These are phyloP conservation scores for Euthynnus affinis DNA, from an alignment of 2,797 vertebrate genomes.

Conservation along the genomic window DNA sequence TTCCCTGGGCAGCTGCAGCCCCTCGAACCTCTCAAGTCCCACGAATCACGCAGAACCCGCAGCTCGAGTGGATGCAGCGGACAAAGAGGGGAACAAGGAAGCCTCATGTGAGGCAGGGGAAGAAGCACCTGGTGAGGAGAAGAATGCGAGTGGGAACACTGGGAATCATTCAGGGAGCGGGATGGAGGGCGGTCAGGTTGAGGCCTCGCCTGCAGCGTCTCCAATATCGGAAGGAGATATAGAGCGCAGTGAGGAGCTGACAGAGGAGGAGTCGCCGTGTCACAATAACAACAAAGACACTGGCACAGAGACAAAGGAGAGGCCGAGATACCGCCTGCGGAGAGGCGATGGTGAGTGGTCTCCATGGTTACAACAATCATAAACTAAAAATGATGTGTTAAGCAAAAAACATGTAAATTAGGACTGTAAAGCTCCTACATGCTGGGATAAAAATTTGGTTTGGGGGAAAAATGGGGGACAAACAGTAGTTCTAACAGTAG, in stretches of 20 bases:
- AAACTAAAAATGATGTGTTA: conserved; percentile 18
- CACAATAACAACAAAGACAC: conserved; percentile 84
- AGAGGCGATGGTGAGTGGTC: conserved; percentile 76
- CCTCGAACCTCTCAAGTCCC: conserved; percentile 78
- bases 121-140: conserved; percentile 8
- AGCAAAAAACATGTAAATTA: conserved; percentile 18
- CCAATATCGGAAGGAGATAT: conserved; percentile 63
- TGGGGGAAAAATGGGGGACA: neutral
- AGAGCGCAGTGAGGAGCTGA: conserved; percentile 60
- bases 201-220: conserved; percentile 59
- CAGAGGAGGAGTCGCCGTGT: conserved; percentile 67
- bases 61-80: conserved; percentile 16
- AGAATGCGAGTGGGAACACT: conserved; percentile 43
- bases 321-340: conserved; percentile 59
- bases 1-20: conserved; percentile 80
- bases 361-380: conserved; percentile 48
- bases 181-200: conserved; percentile 31
- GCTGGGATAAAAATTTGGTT: conserved; percentile 10
- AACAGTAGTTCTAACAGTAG: neutral
- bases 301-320: conserved; percentile 60
- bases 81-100: conserved; percentile 48
- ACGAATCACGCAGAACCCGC: conserved; percentile 42
- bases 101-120: conserved; percentile 30
- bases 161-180: conserved; percentile 52
- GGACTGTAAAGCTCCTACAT: neutral